Evolutionary conservation across 2,797 vertebrate genomes (phyloP), one percentile per base, ranked within the genome.

Genomic region (Helicolenus hilgendorfi): DNA sequence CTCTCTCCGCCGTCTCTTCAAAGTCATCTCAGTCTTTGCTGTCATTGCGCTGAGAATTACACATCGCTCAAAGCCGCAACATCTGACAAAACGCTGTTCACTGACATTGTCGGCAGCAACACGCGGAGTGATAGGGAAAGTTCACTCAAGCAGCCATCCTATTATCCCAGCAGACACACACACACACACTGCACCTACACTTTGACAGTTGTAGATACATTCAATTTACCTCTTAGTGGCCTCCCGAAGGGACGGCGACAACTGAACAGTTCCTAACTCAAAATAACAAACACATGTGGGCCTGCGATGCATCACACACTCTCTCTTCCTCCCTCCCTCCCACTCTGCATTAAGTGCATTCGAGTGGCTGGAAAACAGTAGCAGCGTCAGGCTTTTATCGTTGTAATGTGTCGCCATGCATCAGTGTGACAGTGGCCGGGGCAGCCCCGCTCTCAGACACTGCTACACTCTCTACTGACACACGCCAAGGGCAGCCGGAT

Each of bases 381-480:
- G 92, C 91, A 84, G 81, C 72, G 83, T 93, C 84, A 74, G 87
- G 92, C 92, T 94, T 95, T 95, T 95, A 96, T 93, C 81, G 72
- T 77, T 29, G 86, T 95, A 94, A 96, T 95, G 94, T 94, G 92
- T 84, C 49, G 86, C 81, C 90, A 88, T 93, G 94, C 90, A 94
- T 96, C 93, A 95, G 93, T 55, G 87, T 90, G 92, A 94, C 89
- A 94, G 93, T 82, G 90, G 85, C 85, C 60, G 22, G 89, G 89
- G 85, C 92, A 9, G 83, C 55, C 81, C 27, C 27, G 35, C 89
- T 86, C 68, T 79, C 79, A 91, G 83, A 85, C 88, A 87, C 79
- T 20, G 70, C 89, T 73, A 72, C 87, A 74, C 81, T 91, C 72
- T 76, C 89, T 64, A 71, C 84, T 84, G 89, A 94, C 88, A 90